A percentile compares a stretch with the other conserved stretches of the same genome.
Evolutionary conservation across 2,888 invertebrate species (phyloP).

Genomic region (Stictocephala bisonia): DNA sequence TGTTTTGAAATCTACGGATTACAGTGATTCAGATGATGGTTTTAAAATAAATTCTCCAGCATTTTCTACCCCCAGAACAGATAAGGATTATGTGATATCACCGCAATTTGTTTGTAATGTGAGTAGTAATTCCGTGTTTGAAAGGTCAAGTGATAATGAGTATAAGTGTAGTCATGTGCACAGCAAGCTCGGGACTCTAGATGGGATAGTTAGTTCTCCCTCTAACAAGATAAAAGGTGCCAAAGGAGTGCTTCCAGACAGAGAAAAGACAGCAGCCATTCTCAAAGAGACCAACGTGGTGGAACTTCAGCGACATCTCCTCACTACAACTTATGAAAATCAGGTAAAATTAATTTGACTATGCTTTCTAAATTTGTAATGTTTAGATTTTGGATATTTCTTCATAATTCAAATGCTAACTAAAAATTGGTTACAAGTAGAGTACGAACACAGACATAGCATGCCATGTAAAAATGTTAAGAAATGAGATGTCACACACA

Average conservation of each 20-base stretch:
- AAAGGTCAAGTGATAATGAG: slow-evolving; percentile 58
- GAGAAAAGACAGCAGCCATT: slow-evolving; percentile 84
- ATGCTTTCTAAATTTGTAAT: background rate
- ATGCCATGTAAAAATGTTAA: too few relatives aligned
- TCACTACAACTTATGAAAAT: slow-evolving; percentile 78
- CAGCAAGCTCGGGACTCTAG: slow-evolving; percentile 71
- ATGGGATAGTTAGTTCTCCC: slow-evolving; percentile 76
- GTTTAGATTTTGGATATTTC: background rate
- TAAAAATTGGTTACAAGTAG: background rate
- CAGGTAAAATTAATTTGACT: slow-evolving; percentile 71
- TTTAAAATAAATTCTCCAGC: slow-evolving; percentile 22
- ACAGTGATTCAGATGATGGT: slow-evolving; percentile 30
- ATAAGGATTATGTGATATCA: slow-evolving; percentile 28
- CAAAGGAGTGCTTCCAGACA: slow-evolving; percentile 73
- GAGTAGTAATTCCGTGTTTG: slow-evolving; percentile 2
- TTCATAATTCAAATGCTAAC: background rate
- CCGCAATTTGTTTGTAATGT: slow-evolving; percentile 17
- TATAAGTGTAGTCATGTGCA: slow-evolving; percentile 44
- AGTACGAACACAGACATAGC: too few relatives aligned
- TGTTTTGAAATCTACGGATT: slow-evolving; percentile 35
- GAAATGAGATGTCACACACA: too few relatives aligned
- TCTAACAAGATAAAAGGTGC: slow-evolving; percentile 61
- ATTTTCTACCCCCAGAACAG: slow-evolving; percentile 21
- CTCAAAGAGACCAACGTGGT: slow-evolving; percentile 83
- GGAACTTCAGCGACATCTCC: slow-evolving; percentile 85